These are phyloP conservation scores for Sebastolobus altivelis DNA, from an alignment of 2,797 vertebrate species.

Conservation along the genomic window DNA sequence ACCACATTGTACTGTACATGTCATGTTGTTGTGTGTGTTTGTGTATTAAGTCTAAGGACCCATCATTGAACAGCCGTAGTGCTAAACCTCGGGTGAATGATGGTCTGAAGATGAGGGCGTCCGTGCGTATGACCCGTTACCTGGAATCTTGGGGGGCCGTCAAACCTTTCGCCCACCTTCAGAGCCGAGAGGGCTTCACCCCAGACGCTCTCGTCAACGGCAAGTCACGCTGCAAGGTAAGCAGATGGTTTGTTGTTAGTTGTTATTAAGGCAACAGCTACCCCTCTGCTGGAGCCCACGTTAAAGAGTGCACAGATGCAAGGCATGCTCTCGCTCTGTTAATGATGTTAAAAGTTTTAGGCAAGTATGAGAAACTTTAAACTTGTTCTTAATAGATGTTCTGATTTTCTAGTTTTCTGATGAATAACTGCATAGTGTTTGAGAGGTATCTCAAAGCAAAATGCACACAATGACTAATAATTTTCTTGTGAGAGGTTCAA, in stretches of 20 bases:
- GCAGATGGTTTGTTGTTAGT: neutral
- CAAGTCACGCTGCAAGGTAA: conserved; percentile 87
- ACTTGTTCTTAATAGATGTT: neutral
- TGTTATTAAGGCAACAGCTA: neutral
- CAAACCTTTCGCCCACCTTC: conserved; percentile 96
- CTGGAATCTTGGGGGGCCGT: conserved; percentile 98
- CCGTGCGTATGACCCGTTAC: conserved; percentile 97
- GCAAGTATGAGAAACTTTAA: neutral
- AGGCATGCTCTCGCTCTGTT: neutral
- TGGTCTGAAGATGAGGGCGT: conserved; percentile 95
- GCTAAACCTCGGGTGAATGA: conserved; percentile 89
- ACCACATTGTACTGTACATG: neutral
- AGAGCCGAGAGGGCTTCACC: conserved; percentile 90
- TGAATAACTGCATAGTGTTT: neutral
- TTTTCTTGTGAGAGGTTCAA: neutral
- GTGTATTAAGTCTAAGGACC: conserved; percentile 88
- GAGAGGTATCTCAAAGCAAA: neutral
- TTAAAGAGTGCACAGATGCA: neutral
- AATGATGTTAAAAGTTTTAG: neutral
- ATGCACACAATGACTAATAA: neutral
- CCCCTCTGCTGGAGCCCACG: neutral
- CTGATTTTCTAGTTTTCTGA: neutral
- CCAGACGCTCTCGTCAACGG: conserved; percentile 86
- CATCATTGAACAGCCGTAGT: conserved; percentile 78
- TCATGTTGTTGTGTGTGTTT: conserved; percentile 6